Percentiles rank a stretch among this genome's conserved stretches.
Conservation (phyloP, 1,140 invertebrate species). For the Cryptotermes secundus region DNA sequence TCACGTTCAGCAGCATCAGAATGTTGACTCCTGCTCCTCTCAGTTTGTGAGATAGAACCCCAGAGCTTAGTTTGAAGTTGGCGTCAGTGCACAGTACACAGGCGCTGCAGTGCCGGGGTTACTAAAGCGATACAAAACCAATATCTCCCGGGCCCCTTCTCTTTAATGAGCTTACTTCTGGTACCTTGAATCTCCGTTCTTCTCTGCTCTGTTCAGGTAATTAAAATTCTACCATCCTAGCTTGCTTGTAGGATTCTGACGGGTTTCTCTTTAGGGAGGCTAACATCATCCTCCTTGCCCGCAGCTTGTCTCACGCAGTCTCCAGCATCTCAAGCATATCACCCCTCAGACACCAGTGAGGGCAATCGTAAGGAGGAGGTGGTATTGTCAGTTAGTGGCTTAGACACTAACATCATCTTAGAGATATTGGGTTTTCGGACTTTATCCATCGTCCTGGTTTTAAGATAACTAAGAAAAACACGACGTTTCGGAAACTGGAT, state of each 20-base stretch:
- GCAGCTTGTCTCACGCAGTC: background rate
- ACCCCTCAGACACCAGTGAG: no score
- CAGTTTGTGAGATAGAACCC: no score
- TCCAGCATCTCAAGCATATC: background rate
- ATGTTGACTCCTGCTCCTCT: no score
- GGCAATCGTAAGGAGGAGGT: no score
- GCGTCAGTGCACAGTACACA: background rate
- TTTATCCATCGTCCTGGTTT: no score
- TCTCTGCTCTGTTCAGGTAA: background rate
- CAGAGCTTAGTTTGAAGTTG: background rate
- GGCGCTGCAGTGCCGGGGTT: background rate
- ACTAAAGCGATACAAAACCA: conserved; percentile 12
- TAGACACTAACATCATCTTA: no score
- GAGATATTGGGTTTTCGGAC: no score
- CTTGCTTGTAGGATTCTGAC: background rate
- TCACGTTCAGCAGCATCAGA: no score
- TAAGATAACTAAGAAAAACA: no score
- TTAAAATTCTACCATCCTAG: background rate
- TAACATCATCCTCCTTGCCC: background rate
- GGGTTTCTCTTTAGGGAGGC: background rate
- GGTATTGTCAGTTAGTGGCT: no score
- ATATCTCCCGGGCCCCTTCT: background rate
- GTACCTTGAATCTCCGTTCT: background rate
- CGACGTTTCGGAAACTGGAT: no score
- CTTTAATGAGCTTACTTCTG: conserved; percentile 8